Evolutionary conservation across 92 coral and sea anemone genomes (phyloP), one percentile per base, ranked within the genome.

Genomic region (Zoanthus sansibaricus): DNA sequence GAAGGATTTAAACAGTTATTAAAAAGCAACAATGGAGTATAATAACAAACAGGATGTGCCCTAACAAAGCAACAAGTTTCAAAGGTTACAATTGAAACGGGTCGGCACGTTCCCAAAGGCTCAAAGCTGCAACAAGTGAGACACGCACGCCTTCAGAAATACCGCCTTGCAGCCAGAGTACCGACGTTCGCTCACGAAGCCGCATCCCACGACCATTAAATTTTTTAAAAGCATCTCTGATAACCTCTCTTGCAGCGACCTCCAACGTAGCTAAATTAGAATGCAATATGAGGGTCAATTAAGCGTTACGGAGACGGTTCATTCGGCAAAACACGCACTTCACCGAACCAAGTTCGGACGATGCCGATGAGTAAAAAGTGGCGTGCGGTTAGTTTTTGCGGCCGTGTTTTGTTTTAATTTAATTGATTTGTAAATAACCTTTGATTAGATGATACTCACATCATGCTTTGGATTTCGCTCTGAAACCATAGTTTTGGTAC

Each of bases 401-500:
- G 85, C 85, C 75, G 17, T 80, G 61, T 80, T 78, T 80, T 62
- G 51, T 67, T 80, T 13, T 66, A 37, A 18, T 80, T 80, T 80
- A 80, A 80, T 80, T 80, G 85, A 80, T 80, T 79, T 80, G 85
- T 80, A 80, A 80, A 80, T 67, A 80, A 25, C 59, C 37, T 80
- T 13, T 77, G 44, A 82, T 46, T 83, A 21, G 8, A 16, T 49
- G 33, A 5, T 90, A 97, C 99, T 97, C 88, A 97, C 99, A 97
- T 97, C 99, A 97, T 97, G 68, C 95, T 95, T 71, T 90, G 93
- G 32, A 97, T 97, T 88, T 97, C 99, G 78, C 87, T 88, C 83
- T 97, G 99, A 89, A 97, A 97, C 97, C 99, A 97, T 49, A 95
- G 87, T 87, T 97, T 97, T 16, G 97, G 94, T 70, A 78, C 72